phyloP scores from a whole-genome alignment of 2,888 invertebrate species.

The Lithophane semibrunnea region DNA sequence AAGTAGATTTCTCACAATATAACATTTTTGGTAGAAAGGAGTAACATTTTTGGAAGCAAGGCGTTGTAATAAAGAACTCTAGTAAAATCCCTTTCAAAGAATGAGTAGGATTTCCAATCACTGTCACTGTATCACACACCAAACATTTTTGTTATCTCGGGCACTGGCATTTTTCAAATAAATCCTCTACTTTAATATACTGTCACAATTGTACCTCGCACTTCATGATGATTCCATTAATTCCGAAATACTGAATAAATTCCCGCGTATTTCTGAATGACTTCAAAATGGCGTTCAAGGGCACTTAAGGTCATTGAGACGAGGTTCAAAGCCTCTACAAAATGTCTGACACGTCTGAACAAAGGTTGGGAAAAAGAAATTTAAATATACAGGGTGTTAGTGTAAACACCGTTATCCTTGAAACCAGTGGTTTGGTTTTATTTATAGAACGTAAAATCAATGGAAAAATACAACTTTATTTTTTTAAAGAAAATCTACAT shows the following conservation, averaged over 20 bases:
- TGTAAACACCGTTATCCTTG: too few species aligned
- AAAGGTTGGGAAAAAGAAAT: constrained; percentile 14
- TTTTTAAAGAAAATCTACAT: too few species aligned
- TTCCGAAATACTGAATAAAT: constrained; percentile 3
- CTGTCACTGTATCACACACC: too few species aligned
- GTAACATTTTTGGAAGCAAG: too few species aligned
- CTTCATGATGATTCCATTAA: constrained; percentile 1
- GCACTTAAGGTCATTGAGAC: constrained; percentile 15
- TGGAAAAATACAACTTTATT: too few species aligned
- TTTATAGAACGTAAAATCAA: too few species aligned
- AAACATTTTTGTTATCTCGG: too few species aligned
- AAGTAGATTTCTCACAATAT: background rate
- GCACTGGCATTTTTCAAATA: background rate
- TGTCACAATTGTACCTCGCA: background rate
- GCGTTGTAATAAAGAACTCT: background rate
- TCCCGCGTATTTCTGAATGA: constrained; percentile 18
- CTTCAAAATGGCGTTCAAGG: constrained; percentile 17
- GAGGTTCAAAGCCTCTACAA: constrained; percentile 27
- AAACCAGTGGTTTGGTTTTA: too few species aligned
- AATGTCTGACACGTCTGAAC: constrained; percentile 25
- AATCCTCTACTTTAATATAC: background rate
- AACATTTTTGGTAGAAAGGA: too few species aligned
- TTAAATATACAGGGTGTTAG: too few species aligned
- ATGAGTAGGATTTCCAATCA: background rate
- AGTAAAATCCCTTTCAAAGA: background rate